phyloP scores from a whole-genome alignment of 2,888 invertebrate species.

The Trissolcus brochymenae region DNA sequence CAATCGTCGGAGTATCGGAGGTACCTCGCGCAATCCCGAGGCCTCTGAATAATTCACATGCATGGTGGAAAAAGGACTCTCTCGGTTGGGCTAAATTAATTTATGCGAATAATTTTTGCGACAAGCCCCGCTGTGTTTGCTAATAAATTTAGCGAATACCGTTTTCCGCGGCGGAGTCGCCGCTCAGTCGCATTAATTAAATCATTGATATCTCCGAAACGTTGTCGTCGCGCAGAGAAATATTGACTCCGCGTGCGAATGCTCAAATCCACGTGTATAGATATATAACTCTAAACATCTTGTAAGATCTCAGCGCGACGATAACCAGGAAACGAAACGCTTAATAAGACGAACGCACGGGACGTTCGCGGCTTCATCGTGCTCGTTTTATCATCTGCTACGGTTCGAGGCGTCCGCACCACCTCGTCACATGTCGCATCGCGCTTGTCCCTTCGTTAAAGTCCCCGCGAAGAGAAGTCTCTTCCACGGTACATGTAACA shows the following conservation, averaged over 20 bases:
- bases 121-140: constrained; percentile 19
- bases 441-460: constrained; percentile 58
- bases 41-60: constrained; percentile 25
- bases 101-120: constrained; percentile 26
- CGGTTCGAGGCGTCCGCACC: constrained; percentile 39
- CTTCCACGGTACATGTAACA: constrained; percentile 38
- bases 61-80: constrained; percentile 3
- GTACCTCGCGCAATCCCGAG: not conserved
- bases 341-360: constrained; percentile 62
- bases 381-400: constrained; percentile 52
- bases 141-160: constrained; percentile 48
- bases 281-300: constrained; percentile 42
- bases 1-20: not conserved
- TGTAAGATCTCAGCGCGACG: constrained; percentile 66
- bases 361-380: constrained; percentile 29
- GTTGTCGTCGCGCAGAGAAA: constrained; percentile 32
- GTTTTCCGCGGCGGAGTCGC: constrained; percentile 30
- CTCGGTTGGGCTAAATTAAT: constrained; percentile 29
- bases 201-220: constrained; percentile 52
- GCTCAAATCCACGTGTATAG: constrained; percentile 49
- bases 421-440: constrained; percentile 47
- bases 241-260: constrained; percentile 49
- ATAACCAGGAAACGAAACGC: constrained; percentile 66
- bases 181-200: constrained; percentile 44
- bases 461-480: constrained; percentile 40